Conservation (phyloP, 2,113 vertebrate species). For the Cettia cetti region DNA sequence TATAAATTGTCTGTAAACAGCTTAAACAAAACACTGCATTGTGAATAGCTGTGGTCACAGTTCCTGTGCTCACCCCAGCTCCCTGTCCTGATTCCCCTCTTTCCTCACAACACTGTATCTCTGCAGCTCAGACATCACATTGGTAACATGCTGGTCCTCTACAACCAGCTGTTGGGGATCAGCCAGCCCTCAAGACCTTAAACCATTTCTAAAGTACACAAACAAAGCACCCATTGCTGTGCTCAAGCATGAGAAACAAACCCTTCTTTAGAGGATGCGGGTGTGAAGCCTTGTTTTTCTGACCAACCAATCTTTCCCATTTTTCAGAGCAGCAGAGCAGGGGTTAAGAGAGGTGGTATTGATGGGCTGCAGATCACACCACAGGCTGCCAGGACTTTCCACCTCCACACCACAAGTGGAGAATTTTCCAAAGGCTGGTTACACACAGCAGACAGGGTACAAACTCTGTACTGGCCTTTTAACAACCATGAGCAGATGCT, state of each 20-base stretch:
- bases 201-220: not conserved
- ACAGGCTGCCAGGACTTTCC: not conserved
- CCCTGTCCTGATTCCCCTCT: not conserved
- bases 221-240: not conserved
- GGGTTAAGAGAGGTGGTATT: not conserved
- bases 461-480: not conserved
- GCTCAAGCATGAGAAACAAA: not conserved
- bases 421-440: not conserved
- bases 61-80: not conserved
- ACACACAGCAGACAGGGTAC: not conserved
- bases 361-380: fast-evolving
- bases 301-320: fast-evolving
- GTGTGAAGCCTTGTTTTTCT: not conserved
- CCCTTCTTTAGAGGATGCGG: not conserved
- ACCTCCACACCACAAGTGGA: not conserved
- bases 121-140: not conserved
- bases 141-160: not conserved
- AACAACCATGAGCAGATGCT: not conserved
- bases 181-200: not conserved
- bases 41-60: not conserved
- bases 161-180: not conserved
- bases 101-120: not conserved
- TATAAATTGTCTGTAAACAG: not conserved
- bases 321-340: not conserved
- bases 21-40: not conserved